Evolutionary conservation across 1,140 invertebrate species (phyloP), one percentile per base, ranked within the genome.

Genomic region (Myzus persicae): DNA sequence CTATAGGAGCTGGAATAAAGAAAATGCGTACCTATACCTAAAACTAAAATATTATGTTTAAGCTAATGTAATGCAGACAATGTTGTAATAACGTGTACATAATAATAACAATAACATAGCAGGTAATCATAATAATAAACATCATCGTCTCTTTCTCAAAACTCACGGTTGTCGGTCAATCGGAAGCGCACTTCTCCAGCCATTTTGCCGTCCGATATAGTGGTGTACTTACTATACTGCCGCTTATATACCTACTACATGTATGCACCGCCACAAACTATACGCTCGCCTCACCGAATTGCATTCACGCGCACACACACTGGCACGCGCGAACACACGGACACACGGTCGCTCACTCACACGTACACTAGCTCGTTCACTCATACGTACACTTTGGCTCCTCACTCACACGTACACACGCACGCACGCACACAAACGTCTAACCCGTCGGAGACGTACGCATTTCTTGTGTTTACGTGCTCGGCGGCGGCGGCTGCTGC

Each of bases 131-230:
- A 82, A 82, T 40, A 40, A 40, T 82, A 82, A 40, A n/a, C n/a
- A 76, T n/a, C 14, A 22, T 76, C 11, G 59, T n/a, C 31, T 76
- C n/a, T n/a, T 2, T 76, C 59, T 76, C 14, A 76, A 90, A 59
- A 93, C 91, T 93, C 38, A 93, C 91, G 81, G 81, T 93, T 93
- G 46, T 93, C 44, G 91, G 24, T 85, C 81, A 93, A 82, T 85
- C 81, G 91, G 46, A 85, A 93, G 8, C 91, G 91, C n/a, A 93
- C 36, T 51, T 93, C 91, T 85, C 91, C 91, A 24, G 91, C 81
- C 91, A 84, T 93, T 36, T 51, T 92, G 22, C 44, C 40, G 67
- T 76, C 18, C 54, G 46, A 31, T 46, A 46, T 11, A 44, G 18
- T 31, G 31, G 85, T 36, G 85, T 46, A 44, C 46, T n/a, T 36